Evolutionary conservation across 2,888 invertebrate species (phyloP), one percentile per base, ranked within the genome.

Genomic region (Drosophila niveifrons): DNA sequence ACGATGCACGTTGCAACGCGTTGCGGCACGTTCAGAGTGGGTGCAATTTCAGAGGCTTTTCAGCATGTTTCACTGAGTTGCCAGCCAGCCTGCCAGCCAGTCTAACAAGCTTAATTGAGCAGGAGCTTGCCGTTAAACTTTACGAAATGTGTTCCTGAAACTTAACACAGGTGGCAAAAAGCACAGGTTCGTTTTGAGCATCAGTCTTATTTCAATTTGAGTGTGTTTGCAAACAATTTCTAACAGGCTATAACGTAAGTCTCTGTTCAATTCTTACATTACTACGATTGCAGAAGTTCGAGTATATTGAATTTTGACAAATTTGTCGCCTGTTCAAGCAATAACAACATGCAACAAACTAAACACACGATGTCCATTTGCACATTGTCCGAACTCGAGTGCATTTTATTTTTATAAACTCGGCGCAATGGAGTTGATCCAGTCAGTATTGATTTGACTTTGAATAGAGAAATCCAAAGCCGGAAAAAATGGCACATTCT

Each of bases 91-190:
- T 36, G 36, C 36, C 56, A 47, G 48, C 48, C 48, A 53, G 62
- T 43, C 64, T 47, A 34, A 9, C 61, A 36, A 61, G 56, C 53
- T 43, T 66, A 75, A 75, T 67, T 69, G 72, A 71, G 65, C 64
- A 56, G 75, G 48, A 65, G 72, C 39, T 50, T 59, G 59, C 41
- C 39, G 29, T 29, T 50, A 70, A 66, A 80, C 64, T 75, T 74
- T 67, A 47, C 51, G 55, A 68, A 55, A 56, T 63, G 65, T 63
- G 63, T n/a, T n/a, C 11, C 34, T 46, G 43, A 43, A 36, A 48
- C 31, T 29, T 48, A n/a, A 48, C 57, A 50, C 78, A 68, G 72
- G 66, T 70, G 78, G 48, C 72, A 39, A 15, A 31, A 65, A 63
- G 3, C 18, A 11, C n/a, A 7, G 11, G 17, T 6, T 15, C 17